phyloP scores from a whole-genome alignment of 2,888 invertebrate species.

The Lymantria dispar region DNA sequence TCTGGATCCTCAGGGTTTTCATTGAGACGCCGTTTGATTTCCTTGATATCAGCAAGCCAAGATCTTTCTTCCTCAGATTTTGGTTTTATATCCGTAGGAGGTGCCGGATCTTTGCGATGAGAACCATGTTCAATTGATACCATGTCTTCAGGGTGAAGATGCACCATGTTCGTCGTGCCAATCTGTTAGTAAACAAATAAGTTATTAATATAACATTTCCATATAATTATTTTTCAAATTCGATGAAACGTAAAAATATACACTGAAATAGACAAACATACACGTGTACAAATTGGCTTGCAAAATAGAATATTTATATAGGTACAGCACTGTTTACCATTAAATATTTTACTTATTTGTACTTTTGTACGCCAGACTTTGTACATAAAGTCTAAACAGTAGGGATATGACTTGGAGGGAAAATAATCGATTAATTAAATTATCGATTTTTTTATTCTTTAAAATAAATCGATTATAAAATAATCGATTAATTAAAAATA shows the following conservation, averaged over 20 bases:
- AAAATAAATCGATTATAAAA: too few relatives aligned
- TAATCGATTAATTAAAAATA: too few relatives aligned
- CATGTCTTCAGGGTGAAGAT: conserved; percentile 45
- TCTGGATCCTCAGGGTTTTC: conserved; percentile 67
- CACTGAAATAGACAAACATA: too few relatives aligned
- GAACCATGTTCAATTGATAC: conserved; percentile 33
- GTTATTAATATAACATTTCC: not conserved
- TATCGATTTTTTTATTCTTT: too few relatives aligned
- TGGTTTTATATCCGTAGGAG: conserved; percentile 47
- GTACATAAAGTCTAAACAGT: not conserved
- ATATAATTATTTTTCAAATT: too few relatives aligned
- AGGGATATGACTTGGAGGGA: too few relatives aligned
- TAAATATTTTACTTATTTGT: too few relatives aligned
- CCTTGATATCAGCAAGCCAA: conserved; percentile 47
- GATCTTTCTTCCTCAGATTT: conserved; percentile 38
- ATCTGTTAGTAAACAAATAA: conserved; percentile 37
- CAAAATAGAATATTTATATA: too few relatives aligned
- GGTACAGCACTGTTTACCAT: too few relatives aligned
- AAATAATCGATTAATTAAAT: too few relatives aligned
- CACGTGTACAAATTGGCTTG: not conserved
- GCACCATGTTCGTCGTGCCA: conserved; percentile 61
- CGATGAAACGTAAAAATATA: too few relatives aligned
- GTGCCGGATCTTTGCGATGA: conserved; percentile 53
- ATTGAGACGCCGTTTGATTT: conserved; percentile 59
- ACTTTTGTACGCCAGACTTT: not conserved